Base-by-base conservation (phyloP, 2,888 invertebrate genomes). In the Hypselothyrea guttata region DNA sequence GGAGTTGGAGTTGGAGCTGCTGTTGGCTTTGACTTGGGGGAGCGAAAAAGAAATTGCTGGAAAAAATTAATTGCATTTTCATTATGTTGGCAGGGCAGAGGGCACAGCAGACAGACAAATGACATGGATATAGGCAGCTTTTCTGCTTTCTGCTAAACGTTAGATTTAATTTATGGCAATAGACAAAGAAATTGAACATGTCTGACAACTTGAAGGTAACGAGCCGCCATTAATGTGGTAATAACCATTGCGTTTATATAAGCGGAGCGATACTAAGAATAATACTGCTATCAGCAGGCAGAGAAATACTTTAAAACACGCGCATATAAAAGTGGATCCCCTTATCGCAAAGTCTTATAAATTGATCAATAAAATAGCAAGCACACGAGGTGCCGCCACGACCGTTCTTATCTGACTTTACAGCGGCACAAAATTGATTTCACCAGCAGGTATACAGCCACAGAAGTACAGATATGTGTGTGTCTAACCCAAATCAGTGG, bases 31-130 rank as follows among this genome's bases (percentile, higher is more conserved):
- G 67, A 70, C 73, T 77, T 66, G 61, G 75, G 55, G 68, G 59
- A 45, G 54, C n/a, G 54, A 53, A 68, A 76, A 85, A 77, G 79
- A 86, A 86, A 77, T 77, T 77, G 77, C 79, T 86, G 82, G 81
- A 88, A 87, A 79, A 88, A 89, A 89, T 89, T 89, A 89, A 89
- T 89, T 89, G 89, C 89, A 89, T 89, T 89, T 89, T 89, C 89
- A 89, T 89, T 89, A 89, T 89, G 87, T 77, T 83, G 81, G 82
- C 82, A 5, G 71, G 75, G 63, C 71, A 55, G 55, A 35, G 31
- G 34, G 16, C 34, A 37, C 40, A 48, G 63, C 74, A 76, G 74
- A 68, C 83, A 79, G 81, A 81, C 73, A 85, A 81, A 81, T 81
- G 84, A 73, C 69, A 71, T 79, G 69, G 79, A 81, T 85, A 66